Base-by-base conservation (phyloP, 2,888 invertebrate genomes). In the Calephelis perditalis region DNA sequence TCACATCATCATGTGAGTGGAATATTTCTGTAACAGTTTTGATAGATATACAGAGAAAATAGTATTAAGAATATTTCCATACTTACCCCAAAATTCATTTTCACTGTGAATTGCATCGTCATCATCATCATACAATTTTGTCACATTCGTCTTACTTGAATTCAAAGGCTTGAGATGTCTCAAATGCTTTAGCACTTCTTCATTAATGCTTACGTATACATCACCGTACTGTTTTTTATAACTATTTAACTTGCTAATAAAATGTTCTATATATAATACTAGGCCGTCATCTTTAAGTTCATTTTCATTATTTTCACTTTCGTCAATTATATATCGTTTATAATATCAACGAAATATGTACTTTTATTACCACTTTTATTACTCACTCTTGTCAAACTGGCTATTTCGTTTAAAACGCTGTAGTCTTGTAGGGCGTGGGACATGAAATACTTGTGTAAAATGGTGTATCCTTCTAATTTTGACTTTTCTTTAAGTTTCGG, bases 81-180 rank as follows among this genome's bases (percentile, higher is more conserved):
- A 47, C 37, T 78, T 68, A 86, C 85, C 69, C 84, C 84, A 86
- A 70, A 77, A 79, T 49, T 80, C 81, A 64, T 66, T 72, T 40
- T 75, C 73, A 47, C 68, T 62, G 58, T 67, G 63, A 36, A 67
- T 67, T 52, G 9, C 57, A 12, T 59, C 49, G 58, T 63, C 56
- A 11, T 62, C 61, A 11, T 63, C 56, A 56, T 15, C 12, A 37
- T 11, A 40, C 8, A 52, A 35, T 11, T 52, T 37, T n/a, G n/a
- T 35, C 10, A 15, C 44, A 15, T 12, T 52, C 60, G 58, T 49
- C 44, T 62, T 62, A 10, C 58, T 58, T 43, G 59, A 44, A 36
- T 49, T 54, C 10, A 57, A 15, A 47, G 49, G 11, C 40, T 59
- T 55, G 11, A 61, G 40, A 58, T 57, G 61, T 45, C 44, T 64